Percentiles rank a stretch among this genome's conserved stretches.
Evolutionary conservation across 2,113 vertebrate genomes (phyloP).

Genomic region (Tonatia bakeri): DNA sequence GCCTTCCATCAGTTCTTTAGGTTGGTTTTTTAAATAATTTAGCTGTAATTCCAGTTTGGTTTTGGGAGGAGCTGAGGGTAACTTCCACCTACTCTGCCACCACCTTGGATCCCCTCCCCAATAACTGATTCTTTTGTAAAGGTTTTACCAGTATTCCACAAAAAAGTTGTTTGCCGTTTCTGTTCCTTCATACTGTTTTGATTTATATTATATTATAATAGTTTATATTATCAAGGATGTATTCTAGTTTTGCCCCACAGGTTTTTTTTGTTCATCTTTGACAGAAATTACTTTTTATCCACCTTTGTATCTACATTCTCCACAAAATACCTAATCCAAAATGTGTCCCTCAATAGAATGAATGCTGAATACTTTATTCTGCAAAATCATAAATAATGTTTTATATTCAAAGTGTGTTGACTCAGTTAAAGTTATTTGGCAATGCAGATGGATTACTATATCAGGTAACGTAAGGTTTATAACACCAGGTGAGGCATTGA

Average conservation of each 20-base stretch:
- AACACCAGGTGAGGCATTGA: background rate
- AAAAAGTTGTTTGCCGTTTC: background rate
- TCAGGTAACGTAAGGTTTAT: background rate
- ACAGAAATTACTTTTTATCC: background rate
- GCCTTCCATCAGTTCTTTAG: background rate
- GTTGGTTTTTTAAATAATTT: background rate
- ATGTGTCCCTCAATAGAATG: background rate
- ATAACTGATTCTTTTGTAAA: background rate
- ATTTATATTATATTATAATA: background rate
- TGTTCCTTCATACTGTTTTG: background rate
- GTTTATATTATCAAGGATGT: background rate
- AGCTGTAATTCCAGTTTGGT: background rate
- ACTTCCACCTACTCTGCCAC: background rate
- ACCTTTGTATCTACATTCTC: background rate
- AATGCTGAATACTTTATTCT: background rate
- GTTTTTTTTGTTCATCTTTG: background rate
- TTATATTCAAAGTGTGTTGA: slow-evolving; percentile 3
- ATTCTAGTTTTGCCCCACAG: background rate
- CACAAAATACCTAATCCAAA: background rate
- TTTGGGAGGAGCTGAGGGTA: background rate
- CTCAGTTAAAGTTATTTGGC: background rate
- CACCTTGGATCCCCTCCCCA: background rate
- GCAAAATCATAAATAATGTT: background rate
- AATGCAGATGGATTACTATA: background rate
- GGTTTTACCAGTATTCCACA: background rate